A percentile compares a stretch with the other conserved stretches of the same genome.
Evolutionary conservation across 1,140 invertebrate genomes (phyloP).

Genomic region (Mactra quadrangularis): DNA sequence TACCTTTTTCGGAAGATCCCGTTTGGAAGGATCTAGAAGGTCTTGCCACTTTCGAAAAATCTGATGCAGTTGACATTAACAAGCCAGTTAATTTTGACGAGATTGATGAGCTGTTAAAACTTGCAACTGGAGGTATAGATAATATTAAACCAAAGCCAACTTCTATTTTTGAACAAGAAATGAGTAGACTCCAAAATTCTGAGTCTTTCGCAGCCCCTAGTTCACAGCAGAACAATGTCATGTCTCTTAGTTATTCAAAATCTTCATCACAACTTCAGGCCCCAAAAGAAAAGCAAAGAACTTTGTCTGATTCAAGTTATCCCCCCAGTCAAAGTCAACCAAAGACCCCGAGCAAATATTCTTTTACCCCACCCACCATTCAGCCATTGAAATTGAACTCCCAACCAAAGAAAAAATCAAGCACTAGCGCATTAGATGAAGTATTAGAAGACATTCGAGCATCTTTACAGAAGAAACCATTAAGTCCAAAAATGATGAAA

Average conservation of each 20-base stretch:
- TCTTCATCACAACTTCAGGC: constrained; percentile 13
- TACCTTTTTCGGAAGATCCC: constrained; percentile 80
- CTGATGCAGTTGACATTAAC: background rate
- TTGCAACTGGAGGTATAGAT: constrained; percentile 44
- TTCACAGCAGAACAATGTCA: background rate
- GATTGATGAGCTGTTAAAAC: constrained; percentile 50
- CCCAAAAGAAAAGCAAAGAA: constrained; percentile 1
- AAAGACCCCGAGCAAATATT: constrained; percentile 17
- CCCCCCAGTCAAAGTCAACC: constrained; percentile 6
- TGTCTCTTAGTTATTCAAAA: constrained; percentile 11
- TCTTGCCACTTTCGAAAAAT: constrained; percentile 76
- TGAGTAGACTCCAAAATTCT: background rate
- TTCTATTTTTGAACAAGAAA: background rate
- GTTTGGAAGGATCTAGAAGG: constrained; percentile 82
- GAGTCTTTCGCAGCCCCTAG: background rate
- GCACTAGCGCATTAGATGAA: constrained; percentile 77
- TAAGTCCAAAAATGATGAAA: constrained; percentile 71
- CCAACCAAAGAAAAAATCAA: constrained; percentile 63
- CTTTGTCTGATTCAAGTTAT: constrained; percentile 43
- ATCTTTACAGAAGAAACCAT: constrained; percentile 75
- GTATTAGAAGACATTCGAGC: constrained; percentile 78
- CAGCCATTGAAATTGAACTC: constrained; percentile 74
- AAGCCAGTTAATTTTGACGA: constrained; percentile 53
- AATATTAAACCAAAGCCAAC: constrained; percentile 14
- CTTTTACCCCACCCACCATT: constrained; percentile 75